Evolutionary conservation across 1,140 invertebrate genomes (phyloP).

Genomic region (Pemphigus obesinymphae): DNA sequence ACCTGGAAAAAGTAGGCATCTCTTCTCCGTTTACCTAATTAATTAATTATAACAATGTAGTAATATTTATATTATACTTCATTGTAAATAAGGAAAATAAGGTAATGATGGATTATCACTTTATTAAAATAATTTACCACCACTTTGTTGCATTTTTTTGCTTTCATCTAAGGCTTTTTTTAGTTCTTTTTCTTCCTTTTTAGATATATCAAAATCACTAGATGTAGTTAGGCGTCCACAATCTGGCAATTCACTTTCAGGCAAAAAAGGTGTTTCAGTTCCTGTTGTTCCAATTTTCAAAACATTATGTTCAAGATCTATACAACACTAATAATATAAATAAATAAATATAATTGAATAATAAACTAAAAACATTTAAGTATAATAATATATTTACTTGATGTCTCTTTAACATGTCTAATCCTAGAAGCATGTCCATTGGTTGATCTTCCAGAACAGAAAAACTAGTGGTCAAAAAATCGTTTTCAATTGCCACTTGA

Average conservation of each 20-base stretch:
- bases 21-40: conserved; percentile 11
- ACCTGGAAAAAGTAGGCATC: not conserved
- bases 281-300: conserved; percentile 92
- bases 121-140: not conserved
- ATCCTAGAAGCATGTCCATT: conserved; percentile 96
- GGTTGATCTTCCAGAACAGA: conserved; percentile 95
- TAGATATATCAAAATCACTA: conserved; percentile 51
- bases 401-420: conserved; percentile 96
- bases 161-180: conserved; percentile 61
- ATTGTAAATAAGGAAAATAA: not conserved
- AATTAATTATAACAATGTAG: not conserved
- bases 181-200: conserved; percentile 61
- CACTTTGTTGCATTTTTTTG: conserved; percentile 39
- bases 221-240: conserved; percentile 56
- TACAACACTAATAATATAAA: conserved; percentile 67
- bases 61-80: not conserved
- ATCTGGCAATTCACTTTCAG: conserved; percentile 78
- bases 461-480: conserved; percentile 92
- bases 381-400: conserved; percentile 58
- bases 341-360: not conserved
- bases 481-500: conserved; percentile 91
- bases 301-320: conserved; percentile 86
- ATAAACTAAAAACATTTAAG: not conserved
- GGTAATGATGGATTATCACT: not conserved
- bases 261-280: conserved; percentile 83